phyloP scores from a whole-genome alignment of 2,888 invertebrate genomes.

The Phymatocera aterrima region DNA sequence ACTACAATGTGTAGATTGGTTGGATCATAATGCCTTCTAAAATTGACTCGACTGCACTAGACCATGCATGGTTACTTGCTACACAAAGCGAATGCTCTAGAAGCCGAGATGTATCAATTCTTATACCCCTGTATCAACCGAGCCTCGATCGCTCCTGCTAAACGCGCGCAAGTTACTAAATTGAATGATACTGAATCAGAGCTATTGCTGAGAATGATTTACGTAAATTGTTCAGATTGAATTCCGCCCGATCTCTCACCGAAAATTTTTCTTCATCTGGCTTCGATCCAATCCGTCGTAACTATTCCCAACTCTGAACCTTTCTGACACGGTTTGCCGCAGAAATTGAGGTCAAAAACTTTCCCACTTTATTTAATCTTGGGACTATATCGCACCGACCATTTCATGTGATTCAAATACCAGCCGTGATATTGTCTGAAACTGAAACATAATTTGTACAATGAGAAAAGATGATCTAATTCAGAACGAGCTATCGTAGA shows the following conservation, averaged over 20 bases:
- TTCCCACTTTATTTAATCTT: slow-evolving; percentile 23
- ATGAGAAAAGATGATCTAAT: not conserved
- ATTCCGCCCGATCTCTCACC: not conserved
- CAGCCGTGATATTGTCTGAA: not conserved
- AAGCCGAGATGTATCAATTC: not conserved
- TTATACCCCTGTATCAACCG: no score
- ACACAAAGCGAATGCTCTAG: no score
- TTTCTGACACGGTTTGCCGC: slow-evolving; percentile 3
- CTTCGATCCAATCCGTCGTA: slow-evolving; percentile 20
- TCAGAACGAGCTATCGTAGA: no score
- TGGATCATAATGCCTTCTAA: no score
- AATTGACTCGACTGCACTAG: no score
- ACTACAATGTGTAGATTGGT: no score
- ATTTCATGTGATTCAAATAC: not conserved
- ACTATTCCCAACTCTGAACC: slow-evolving; percentile 25
- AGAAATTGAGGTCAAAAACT: slow-evolving; percentile 17
- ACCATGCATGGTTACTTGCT: no score
- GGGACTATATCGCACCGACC: not conserved
- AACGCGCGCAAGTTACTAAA: not conserved
- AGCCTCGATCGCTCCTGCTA: no score
- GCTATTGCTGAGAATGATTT: slow-evolving; percentile 19
- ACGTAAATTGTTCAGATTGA: slow-evolving; percentile 31
- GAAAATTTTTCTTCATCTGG: slow-evolving; percentile 17
- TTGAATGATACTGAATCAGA: slow-evolving; percentile 12
- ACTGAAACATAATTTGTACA: not conserved